Percentiles rank a stretch among this genome's conserved stretches.
Evolutionary conservation across 2,113 vertebrate genomes (phyloP).

Genomic region (Ptilorrhoa leucosticta): DNA sequence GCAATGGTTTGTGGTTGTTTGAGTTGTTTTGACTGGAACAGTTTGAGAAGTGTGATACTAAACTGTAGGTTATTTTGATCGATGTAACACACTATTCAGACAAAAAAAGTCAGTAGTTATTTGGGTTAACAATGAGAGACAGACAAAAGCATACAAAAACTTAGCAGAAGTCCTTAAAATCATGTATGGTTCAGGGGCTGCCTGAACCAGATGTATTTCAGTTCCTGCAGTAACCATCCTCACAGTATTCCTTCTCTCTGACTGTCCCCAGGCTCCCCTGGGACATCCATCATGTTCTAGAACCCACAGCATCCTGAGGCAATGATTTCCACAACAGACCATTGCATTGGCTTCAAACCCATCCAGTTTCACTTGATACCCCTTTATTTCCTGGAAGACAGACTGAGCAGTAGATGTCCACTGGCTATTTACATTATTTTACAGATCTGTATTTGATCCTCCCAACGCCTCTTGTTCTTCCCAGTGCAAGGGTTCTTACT

Average conservation of each 20-base stretch:
- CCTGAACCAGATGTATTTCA: background rate
- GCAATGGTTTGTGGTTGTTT: background rate
- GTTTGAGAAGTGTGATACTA: background rate
- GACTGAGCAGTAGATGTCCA: background rate
- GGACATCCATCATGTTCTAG: background rate
- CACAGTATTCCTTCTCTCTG: background rate
- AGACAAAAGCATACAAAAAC: background rate
- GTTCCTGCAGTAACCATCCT: background rate
- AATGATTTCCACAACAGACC: background rate
- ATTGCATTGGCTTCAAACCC: background rate
- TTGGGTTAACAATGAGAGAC: background rate
- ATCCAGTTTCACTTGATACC: background rate
- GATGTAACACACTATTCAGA: background rate
- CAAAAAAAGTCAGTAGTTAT: background rate
- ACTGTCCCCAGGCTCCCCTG: background rate
- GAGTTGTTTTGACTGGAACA: background rate
- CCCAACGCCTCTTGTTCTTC: background rate
- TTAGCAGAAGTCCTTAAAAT: background rate
- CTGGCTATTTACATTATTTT: background rate
- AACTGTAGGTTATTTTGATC: background rate
- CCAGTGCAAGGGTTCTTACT: background rate
- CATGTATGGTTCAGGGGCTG: background rate
- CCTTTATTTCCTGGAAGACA: background rate
- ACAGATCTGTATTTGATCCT: background rate
- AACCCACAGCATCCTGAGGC: background rate